Evolutionary conservation across 2,797 vertebrate genomes (phyloP).

Genomic region (Cygnus olor): DNA sequence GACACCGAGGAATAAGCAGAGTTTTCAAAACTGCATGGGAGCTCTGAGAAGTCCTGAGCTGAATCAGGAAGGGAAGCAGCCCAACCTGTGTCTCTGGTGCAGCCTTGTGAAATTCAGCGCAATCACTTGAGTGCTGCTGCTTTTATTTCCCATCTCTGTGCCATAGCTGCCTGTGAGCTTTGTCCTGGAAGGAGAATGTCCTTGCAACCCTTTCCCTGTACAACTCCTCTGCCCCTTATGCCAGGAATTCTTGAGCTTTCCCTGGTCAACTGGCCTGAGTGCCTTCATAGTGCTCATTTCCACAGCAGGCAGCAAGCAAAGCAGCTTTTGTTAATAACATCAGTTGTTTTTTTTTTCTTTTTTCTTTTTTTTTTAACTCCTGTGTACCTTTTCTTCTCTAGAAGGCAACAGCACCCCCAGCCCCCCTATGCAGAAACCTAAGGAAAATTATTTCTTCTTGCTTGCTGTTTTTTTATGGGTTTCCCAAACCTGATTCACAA

Average conservation of each 20-base stretch:
- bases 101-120: background rate
- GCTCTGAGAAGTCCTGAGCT: background rate
- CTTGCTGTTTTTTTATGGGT: background rate
- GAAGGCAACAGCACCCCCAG: background rate
- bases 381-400: background rate
- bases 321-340: background rate
- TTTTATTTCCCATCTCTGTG: background rate
- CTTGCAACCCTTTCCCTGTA: background rate
- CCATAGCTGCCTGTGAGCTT: background rate
- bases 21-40: rapidly evolving
- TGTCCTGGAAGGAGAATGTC: background rate
- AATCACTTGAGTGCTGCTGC: rapidly evolving
- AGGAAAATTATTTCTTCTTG: background rate
- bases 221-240: background rate
- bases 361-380: background rate
- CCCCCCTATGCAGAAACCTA: background rate
- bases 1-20: rapidly evolving
- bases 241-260: background rate
- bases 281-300: background rate
- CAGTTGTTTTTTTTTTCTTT: background rate
- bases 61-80: background rate
- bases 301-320: background rate
- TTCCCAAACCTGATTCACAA: background rate
- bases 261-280: background rate
- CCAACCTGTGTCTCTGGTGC: background rate